Evolutionary conservation across 2,888 invertebrate species (phyloP).

Genomic region (Steinernema carpocapsae): DNA sequence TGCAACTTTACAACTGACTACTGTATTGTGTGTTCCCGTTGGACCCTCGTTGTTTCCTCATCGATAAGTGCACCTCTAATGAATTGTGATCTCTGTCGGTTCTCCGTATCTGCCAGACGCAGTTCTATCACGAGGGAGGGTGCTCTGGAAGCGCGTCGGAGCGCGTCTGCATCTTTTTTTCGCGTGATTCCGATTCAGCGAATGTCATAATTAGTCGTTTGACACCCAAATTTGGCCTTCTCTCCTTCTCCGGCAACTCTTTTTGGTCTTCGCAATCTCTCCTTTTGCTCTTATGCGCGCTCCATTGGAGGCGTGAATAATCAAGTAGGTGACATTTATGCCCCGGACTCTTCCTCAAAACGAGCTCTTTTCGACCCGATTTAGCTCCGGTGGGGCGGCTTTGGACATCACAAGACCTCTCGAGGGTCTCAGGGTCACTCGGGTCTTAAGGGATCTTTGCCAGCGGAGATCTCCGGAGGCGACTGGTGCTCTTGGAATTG

Average conservation of each 20-base stretch:
- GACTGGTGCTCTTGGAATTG: too few species aligned
- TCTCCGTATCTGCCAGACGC: not conserved
- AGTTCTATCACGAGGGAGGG: not conserved
- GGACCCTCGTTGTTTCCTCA: not conserved
- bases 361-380: too few species aligned
- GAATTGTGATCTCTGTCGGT: not conserved
- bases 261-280: slow-evolving; percentile 20
- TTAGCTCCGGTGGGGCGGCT: too few species aligned
- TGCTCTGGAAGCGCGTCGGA: not conserved
- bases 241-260: not conserved
- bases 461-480: too few species aligned
- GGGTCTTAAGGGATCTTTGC: too few species aligned
- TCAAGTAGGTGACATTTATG: slow-evolving; percentile 34
- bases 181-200: slow-evolving; percentile 2
- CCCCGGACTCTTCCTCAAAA: not conserved
- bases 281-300: not conserved
- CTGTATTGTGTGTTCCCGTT: not conserved
- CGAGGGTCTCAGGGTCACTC: too few species aligned
- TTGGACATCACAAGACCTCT: too few species aligned
- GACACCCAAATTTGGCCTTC: slow-evolving; percentile 8
- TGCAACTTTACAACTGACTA: not conserved
- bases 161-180: slow-evolving; percentile 10
- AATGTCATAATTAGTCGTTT: slow-evolving; percentile 10
- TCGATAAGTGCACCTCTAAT: not conserved
- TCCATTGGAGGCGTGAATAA: slow-evolving; percentile 31